These are phyloP conservation scores for Eristalis pertinax DNA, from an alignment of 2,888 invertebrate species.

Conservation along the genomic window DNA sequence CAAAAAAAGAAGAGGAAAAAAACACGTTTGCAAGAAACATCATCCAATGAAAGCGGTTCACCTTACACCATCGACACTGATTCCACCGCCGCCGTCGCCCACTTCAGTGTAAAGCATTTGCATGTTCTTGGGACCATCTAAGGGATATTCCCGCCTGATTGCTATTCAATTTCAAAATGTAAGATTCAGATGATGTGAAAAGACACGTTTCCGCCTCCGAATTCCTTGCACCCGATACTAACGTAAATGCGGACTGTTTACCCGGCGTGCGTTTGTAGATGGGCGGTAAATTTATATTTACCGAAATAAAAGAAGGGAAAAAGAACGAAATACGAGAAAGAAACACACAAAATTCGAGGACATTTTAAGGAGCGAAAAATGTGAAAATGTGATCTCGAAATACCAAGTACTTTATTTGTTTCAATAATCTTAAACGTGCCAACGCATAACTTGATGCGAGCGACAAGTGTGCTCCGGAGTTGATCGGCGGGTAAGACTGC, in stretches of 20 bases:
- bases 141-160: slow-evolving; percentile 47
- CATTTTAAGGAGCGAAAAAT: slow-evolving; percentile 34
- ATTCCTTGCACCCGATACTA: slow-evolving; percentile 30
- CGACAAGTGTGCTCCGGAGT: neutral
- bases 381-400: slow-evolving; percentile 54
- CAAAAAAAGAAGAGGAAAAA: neutral
- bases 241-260: slow-evolving; percentile 54
- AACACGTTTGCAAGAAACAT: slow-evolving; percentile 11
- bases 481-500: neutral
- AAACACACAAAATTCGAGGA: slow-evolving; percentile 18
- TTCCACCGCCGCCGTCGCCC: neutral
- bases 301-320: slow-evolving; percentile 30
- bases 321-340: slow-evolving; percentile 2
- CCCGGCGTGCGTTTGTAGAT: neutral
- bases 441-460: slow-evolving; percentile 29
- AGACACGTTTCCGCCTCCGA: slow-evolving; percentile 61
- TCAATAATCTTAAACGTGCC: slow-evolving; percentile 62
- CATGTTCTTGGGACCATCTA: slow-evolving; percentile 36
- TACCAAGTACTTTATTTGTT: slow-evolving; percentile 62
- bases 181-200: slow-evolving; percentile 64
- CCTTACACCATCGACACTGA: slow-evolving; percentile 2
- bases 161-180: slow-evolving; percentile 65
- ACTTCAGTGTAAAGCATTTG: slow-evolving; percentile 17
- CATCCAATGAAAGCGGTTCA: slow-evolving; percentile 19
- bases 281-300: slow-evolving; percentile 36